Conservation (phyloP, 1,140 invertebrate genomes). For the Nixonia krombeini region DNA sequence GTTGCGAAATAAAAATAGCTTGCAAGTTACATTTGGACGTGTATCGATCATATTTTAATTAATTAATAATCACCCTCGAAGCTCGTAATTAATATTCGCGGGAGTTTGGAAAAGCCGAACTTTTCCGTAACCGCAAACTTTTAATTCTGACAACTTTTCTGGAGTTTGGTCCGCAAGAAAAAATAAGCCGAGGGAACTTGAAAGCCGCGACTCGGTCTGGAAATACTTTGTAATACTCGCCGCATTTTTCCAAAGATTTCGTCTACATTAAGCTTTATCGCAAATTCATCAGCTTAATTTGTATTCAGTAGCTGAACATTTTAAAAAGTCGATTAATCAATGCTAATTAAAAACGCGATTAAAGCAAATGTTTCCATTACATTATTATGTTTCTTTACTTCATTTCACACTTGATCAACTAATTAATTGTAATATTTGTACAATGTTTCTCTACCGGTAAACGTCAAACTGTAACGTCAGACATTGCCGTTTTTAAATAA, state of each 20-base stretch:
- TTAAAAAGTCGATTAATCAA: too few species aligned
- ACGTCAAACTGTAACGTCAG: too few species aligned
- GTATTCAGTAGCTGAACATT: too few species aligned
- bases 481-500: too few species aligned
- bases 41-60: slow-evolving; percentile 5
- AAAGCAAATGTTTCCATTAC: too few species aligned
- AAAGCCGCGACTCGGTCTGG: slow-evolving; percentile 27
- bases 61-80: slow-evolving; percentile 46
- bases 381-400: too few species aligned
- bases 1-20: background rate
- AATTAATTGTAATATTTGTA: too few species aligned
- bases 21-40: too few species aligned
- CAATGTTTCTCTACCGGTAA: too few species aligned
- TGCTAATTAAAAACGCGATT: too few species aligned
- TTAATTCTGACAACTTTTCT: slow-evolving; percentile 43
- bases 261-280: background rate
- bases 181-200: slow-evolving; percentile 36
- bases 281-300: background rate
- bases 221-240: slow-evolving; percentile 34
- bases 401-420: too few species aligned
- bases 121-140: slow-evolving; percentile 44
- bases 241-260: slow-evolving; percentile 7
- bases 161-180: slow-evolving; percentile 18
- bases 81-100: slow-evolving; percentile 44
- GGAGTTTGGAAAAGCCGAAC: slow-evolving; percentile 33